A percentile compares a stretch with the other conserved stretches of the same genome.
These are phyloP conservation scores for Columbina picui DNA, from an alignment of 2,113 vertebrate species.

Conservation along the genomic window DNA sequence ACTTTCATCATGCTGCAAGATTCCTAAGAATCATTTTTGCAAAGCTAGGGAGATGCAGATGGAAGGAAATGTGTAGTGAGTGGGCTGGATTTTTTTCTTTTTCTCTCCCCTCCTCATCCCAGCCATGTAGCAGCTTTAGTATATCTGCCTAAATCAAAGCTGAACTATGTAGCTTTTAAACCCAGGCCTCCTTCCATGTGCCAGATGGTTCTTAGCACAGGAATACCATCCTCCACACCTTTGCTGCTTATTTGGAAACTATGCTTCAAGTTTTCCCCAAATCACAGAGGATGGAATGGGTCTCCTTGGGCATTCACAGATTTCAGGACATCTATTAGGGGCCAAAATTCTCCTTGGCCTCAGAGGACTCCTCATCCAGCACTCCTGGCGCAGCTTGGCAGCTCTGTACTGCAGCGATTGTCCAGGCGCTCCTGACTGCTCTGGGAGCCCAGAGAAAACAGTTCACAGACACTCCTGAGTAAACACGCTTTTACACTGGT, in stretches of 20 bases:
- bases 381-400: neutral
- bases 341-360: conserved; percentile 6
- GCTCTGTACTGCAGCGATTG: neutral
- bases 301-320: neutral
- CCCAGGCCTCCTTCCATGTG: neutral
- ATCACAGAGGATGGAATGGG: neutral
- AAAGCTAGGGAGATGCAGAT: neutral
- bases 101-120: neutral
- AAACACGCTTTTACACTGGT: neutral
- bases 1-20: neutral
- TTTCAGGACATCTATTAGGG: conserved; percentile 9
- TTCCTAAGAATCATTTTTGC: neutral
- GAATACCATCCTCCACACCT: neutral
- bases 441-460: neutral
- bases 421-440: neutral
- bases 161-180: neutral
- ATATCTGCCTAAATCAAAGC: neutral
- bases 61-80: neutral
- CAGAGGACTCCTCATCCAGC: neutral
- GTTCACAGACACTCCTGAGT: neutral
- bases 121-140: neutral
- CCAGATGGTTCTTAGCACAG: neutral
- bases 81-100: accelerated
- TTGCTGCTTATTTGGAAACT: conserved; percentile 10
- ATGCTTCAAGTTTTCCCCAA: neutral